Conservation (phyloP, 2,888 invertebrate species). For the Malthinus flaveolus region DNA sequence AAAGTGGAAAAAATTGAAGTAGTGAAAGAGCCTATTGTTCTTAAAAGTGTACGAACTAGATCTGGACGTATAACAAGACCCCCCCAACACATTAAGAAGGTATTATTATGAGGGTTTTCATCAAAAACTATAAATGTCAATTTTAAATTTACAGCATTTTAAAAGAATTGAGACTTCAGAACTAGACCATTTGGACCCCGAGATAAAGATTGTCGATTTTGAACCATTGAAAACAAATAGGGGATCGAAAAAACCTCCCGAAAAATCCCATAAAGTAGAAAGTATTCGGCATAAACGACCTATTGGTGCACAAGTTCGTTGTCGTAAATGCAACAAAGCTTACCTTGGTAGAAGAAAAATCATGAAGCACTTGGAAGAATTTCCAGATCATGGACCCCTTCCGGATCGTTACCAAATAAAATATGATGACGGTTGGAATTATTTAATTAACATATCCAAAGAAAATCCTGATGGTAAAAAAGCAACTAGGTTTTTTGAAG, state of each 20-base stretch:
- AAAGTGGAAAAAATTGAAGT: constrained; percentile 21
- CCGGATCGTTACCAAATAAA: constrained; percentile 36
- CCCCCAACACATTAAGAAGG: constrained; percentile 47
- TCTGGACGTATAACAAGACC: constrained; percentile 49
- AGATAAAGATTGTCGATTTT: constrained; percentile 43
- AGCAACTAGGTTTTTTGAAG: constrained; percentile 48
- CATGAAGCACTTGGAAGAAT: constrained; percentile 63
- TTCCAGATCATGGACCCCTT: constrained; percentile 63
- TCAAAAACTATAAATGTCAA: constrained; percentile 11
- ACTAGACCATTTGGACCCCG: constrained; percentile 31
- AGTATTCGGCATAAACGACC: constrained; percentile 48
- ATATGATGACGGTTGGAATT: constrained; percentile 49
- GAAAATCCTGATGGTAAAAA: constrained; percentile 43
- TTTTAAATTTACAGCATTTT: constrained; percentile 40
- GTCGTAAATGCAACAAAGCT: constrained; percentile 66
- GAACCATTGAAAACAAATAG: constrained; percentile 39
- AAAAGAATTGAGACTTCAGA: constrained; percentile 43
- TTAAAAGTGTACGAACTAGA: constrained; percentile 43
- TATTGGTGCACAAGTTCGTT: constrained; percentile 59
- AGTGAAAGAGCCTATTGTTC: constrained; percentile 12
- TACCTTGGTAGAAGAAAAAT: constrained; percentile 65
- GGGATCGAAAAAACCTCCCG: constrained; percentile 11
- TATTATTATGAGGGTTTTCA: constrained; percentile 22
- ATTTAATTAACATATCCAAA: constrained; percentile 46
- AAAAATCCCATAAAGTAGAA: constrained; percentile 24